Percentiles rank a stretch among this genome's conserved stretches.
phyloP scores from a whole-genome alignment of 2,113 vertebrate species.

The Pteruthius melanotis region DNA sequence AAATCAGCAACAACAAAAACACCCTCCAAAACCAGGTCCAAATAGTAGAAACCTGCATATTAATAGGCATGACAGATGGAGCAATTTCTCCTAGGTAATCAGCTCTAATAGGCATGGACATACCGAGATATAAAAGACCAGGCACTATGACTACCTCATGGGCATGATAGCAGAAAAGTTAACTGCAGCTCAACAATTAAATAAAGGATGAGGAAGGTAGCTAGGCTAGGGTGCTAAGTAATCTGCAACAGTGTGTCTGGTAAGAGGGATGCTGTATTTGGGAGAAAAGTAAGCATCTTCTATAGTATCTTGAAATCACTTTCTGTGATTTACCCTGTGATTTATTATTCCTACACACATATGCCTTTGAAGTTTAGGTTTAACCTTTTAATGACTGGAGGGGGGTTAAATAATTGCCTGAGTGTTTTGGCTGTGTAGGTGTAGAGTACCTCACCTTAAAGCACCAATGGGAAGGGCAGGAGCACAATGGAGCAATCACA shows the following conservation, averaged over 20 bases:
- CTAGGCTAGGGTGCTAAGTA: background rate
- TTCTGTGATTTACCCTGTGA: background rate
- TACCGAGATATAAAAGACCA: background rate
- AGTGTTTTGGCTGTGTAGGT: background rate
- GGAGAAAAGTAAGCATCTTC: background rate
- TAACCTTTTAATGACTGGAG: background rate
- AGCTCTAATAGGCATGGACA: background rate
- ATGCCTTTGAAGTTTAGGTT: background rate
- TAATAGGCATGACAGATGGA: background rate
- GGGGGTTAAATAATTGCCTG: background rate
- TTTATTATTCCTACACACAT: background rate
- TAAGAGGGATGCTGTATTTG: background rate
- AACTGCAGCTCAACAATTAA: background rate
- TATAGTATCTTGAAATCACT: background rate
- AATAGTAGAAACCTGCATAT: background rate
- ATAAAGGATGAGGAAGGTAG: background rate
- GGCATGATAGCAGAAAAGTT: background rate
- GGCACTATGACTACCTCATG: background rate
- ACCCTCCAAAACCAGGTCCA: background rate
- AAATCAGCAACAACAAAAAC: background rate
- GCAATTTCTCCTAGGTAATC: background rate
- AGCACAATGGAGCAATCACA: background rate
- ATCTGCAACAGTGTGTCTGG: accelerated
- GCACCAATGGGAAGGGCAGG: too few species aligned
- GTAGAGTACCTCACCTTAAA: background rate